These are phyloP conservation scores for Himalopsyche phryganea DNA, from an alignment of 1,140 invertebrate species.

Conservation along the genomic window DNA sequence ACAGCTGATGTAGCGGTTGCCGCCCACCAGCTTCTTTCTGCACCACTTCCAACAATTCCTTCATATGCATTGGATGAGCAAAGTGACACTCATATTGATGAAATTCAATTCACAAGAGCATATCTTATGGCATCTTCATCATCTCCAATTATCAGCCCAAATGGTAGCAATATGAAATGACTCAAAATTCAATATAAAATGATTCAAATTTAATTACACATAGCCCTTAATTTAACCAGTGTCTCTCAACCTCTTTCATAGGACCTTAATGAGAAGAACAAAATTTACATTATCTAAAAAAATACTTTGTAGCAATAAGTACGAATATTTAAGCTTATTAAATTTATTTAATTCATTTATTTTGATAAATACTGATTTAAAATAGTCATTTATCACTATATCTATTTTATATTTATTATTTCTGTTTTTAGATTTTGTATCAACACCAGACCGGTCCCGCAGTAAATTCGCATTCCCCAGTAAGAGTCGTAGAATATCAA, in stretches of 20 bases:
- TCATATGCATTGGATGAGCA: slow-evolving; percentile 41
- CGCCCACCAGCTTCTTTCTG: slow-evolving; percentile 46
- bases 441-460: slow-evolving; percentile 14
- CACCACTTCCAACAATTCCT: slow-evolving; percentile 44
- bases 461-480: slow-evolving; percentile 12
- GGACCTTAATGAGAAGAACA: too few species aligned
- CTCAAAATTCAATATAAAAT: too few species aligned
- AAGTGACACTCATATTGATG: slow-evolving; percentile 33
- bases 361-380: too few species aligned
- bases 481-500: slow-evolving; percentile 26
- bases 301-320: too few species aligned
- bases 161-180: slow-evolving; percentile 27
- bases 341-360: too few species aligned
- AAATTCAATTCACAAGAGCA: slow-evolving; percentile 46
- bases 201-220: too few species aligned
- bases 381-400: too few species aligned
- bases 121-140: slow-evolving; percentile 42
- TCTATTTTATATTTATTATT: neutral
- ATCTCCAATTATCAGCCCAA: slow-evolving; percentile 23
- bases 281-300: too few species aligned
- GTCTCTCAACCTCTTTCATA: too few species aligned
- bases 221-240: too few species aligned
- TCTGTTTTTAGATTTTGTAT: slow-evolving; percentile 20
- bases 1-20: slow-evolving; percentile 47
- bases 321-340: too few species aligned